A percentile compares a stretch with the other conserved stretches of the same genome.
Conservation (phyloP, 2,888 invertebrate species). For the Tridacna crocea region DNA sequence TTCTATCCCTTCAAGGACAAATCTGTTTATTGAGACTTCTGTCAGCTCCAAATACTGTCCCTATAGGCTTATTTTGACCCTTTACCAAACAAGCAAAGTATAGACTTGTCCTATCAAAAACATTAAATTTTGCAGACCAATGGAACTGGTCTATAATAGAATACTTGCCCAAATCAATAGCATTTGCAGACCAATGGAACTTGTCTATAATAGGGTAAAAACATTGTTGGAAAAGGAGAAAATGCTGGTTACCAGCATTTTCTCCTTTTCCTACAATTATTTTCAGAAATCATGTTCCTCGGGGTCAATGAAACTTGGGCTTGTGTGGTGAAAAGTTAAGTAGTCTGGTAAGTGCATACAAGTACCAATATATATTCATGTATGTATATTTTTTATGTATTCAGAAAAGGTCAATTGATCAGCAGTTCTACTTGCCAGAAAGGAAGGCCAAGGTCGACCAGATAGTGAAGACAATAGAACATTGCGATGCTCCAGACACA, state of each 20-base stretch:
- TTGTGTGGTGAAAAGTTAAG: background rate
- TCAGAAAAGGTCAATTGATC: constrained; percentile 69
- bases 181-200: no score
- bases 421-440: constrained; percentile 75
- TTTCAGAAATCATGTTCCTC: background rate
- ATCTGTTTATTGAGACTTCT: no score
- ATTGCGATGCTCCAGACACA: constrained; percentile 63
- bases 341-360: no score
- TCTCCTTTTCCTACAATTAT: background rate
- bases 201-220: background rate
- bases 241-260: background rate
- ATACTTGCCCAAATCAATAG: no score
- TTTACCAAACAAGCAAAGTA: no score
- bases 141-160: background rate
- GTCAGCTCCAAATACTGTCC: no score
- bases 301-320: background rate
- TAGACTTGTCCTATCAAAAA: no score
- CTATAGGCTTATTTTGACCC: no score
- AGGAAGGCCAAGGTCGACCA: constrained; percentile 79
- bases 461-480: constrained; percentile 75
- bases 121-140: no score
- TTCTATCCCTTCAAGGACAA: no score
- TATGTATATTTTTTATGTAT: constrained; percentile 3
- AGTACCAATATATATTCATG: no score
- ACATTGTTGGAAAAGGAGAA: constrained; percentile 1